These are phyloP conservation scores for Clinocottus analis DNA, from an alignment of 2,113 vertebrate species.

Conservation along the genomic window DNA sequence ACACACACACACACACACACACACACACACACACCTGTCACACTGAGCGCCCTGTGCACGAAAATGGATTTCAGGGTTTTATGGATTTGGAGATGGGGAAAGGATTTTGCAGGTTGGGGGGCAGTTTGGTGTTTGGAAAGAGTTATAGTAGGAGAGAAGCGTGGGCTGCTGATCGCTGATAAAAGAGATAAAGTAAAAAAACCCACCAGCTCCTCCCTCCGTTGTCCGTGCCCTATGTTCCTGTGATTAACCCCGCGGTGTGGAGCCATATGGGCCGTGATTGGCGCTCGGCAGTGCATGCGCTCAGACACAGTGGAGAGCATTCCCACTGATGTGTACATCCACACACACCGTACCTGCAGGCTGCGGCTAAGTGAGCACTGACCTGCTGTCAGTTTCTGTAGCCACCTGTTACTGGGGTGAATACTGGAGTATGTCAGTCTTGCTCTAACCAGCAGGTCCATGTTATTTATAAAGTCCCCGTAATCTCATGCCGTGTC, in stretches of 20 bases:
- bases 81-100: constrained; percentile 48
- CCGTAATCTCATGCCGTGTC: background rate
- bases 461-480: constrained; percentile 5
- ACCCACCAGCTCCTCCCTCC: background rate
- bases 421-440: background rate
- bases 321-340: constrained; percentile 11
- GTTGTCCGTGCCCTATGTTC: constrained; percentile 30
- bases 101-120: constrained; percentile 27
- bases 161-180: constrained; percentile 28
- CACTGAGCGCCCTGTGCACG: constrained; percentile 20
- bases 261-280: constrained; percentile 48
- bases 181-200: constrained; percentile 20
- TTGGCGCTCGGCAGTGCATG: constrained; percentile 26
- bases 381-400: constrained; percentile 5
- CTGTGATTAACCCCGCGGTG: constrained; percentile 55
- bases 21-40: constrained; percentile 33
- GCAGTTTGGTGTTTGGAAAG: constrained; percentile 12
- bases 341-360: constrained; percentile 12
- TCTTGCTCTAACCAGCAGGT: constrained; percentile 5
- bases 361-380: constrained; percentile 10
- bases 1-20: constrained; percentile 27
- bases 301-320: constrained; percentile 31
- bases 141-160: constrained; percentile 18
- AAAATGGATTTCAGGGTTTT: constrained; percentile 66
- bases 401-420: constrained; percentile 17